Base-by-base conservation (phyloP, 1,140 invertebrate species). In the Brevipalpus yothersi region DNA sequence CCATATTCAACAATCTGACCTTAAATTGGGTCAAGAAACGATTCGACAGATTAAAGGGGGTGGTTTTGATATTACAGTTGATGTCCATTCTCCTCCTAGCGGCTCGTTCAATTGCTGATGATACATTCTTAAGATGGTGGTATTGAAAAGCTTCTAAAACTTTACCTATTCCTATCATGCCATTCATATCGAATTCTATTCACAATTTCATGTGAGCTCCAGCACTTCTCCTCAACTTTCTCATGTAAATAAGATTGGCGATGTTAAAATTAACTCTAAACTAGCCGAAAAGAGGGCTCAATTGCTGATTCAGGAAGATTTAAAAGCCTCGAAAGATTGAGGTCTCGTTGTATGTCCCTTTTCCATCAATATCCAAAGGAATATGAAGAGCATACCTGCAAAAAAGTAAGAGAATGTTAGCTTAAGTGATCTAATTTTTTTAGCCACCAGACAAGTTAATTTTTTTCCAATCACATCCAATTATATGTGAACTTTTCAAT, bases 281-380 rank as follows among this genome's bases (percentile, higher is more conserved):
- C 79, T 84, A 1, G 76, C 75, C 59, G 75, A 81, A 53, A 73
- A 70, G 47, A 85, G 82, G 82, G 54, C 62, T 9, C 17, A 54
- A 2, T 58, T 61, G 8, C 68, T 67, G 8, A 62, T 71, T 17
- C 74, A 86, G 77, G 81, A 82, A 4, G 79, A 79, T 9, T 77
- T 79, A 67, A 86, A 86, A 66, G 81, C 81, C 69, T 82, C 77
- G 79, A 84, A n/a, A n/a, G n/a, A n/a, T n/a, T n/a, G 41, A 76
- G 81, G 58, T 87, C 86, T 0, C 79, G 80, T 4, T 87, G 91
- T 70, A 86, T 90, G 19, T 79, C 79, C 56, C 86, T 90, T 69
- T 82, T 78, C 64, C 76, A 73, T 2, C 78, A 79, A 60, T 79
- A 92, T 71, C 79, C 78, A n/a, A 78, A 85, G 60, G 85, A 90